These are phyloP conservation scores for Vesta saturnalis DNA, from an alignment of 2,888 invertebrate species.

Conservation along the genomic window DNA sequence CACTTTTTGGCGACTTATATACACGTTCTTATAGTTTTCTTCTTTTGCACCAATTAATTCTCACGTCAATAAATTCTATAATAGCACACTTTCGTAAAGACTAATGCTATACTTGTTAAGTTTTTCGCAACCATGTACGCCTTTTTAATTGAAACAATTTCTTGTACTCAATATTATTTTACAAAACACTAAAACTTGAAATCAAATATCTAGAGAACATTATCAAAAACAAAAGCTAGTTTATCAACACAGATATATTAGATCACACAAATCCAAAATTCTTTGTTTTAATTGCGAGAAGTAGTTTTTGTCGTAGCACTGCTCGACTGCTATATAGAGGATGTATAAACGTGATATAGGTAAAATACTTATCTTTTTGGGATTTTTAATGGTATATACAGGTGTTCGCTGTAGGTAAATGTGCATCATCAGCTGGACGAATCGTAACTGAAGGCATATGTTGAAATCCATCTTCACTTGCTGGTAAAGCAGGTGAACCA, in stretches of 20 bases:
- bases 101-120: not conserved
- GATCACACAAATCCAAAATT: conserved; percentile 97
- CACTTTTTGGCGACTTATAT: not conserved
- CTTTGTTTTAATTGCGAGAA: conserved; percentile 98
- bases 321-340: conserved; percentile 95
- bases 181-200: conserved; percentile 24
- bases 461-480: conserved; percentile 99
- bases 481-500: conserved; percentile 97
- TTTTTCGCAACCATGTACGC: conserved; percentile 2
- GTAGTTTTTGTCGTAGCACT: conserved; percentile 92
- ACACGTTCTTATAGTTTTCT: not conserved
- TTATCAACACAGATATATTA: conserved; percentile 23
- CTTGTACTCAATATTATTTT: conserved; percentile 19
- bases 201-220: conserved; percentile 20
- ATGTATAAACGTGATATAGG: too few relatives aligned
- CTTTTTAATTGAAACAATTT: conserved; percentile 19
- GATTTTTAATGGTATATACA: conserved; percentile 99
- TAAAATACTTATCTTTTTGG: too few relatives aligned
- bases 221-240: conserved; percentile 22
- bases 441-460: conserved; percentile 99
- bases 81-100: conserved; percentile 7
- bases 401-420: conserved; percentile 98
- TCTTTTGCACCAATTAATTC: not conserved
- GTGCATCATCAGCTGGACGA: conserved; percentile 96
- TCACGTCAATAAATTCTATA: not conserved